phyloP scores from a whole-genome alignment of 2,888 invertebrate species.

The Trilocha varians region DNA sequence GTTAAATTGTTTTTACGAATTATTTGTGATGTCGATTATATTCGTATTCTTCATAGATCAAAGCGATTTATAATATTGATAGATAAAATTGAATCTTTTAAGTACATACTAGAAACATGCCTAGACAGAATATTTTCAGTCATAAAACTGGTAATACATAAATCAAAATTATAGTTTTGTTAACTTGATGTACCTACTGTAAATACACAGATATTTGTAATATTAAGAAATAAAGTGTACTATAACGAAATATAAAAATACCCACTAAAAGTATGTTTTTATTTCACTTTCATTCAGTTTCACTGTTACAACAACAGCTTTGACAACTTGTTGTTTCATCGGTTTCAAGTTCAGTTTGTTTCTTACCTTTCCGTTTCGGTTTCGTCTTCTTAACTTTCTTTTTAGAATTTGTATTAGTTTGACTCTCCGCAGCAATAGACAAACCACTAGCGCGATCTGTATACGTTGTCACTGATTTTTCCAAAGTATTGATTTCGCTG shows the following conservation, averaged over 20 bases:
- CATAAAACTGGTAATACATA: slow-evolving; percentile 19
- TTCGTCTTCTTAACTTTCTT: neutral
- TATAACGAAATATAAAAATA: slow-evolving; percentile 69
- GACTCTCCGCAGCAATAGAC: slow-evolving; percentile 12
- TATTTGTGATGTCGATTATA: slow-evolving; percentile 49
- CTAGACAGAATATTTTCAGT: neutral
- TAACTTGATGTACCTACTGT: slow-evolving; percentile 58
- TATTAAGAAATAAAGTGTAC: slow-evolving; percentile 61
- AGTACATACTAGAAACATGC: neutral
- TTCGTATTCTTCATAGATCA: slow-evolving; percentile 15
- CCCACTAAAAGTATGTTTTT: slow-evolving; percentile 41
- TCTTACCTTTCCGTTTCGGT: neutral
- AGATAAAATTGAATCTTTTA: neutral
- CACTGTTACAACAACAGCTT: slow-evolving; percentile 10
- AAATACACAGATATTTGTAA: slow-evolving; percentile 47
- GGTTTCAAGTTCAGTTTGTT: neutral
- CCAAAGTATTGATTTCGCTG: slow-evolving; percentile 9
- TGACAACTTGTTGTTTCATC: neutral
- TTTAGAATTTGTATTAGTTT: slow-evolving; percentile 16
- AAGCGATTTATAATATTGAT: too few species aligned
- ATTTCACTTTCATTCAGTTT: slow-evolving; percentile 8
- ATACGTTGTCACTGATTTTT: slow-evolving; percentile 33
- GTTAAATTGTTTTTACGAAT: slow-evolving; percentile 70
- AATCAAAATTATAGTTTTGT: slow-evolving; percentile 55
- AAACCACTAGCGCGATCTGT: slow-evolving; percentile 23